A percentile compares a stretch with the other conserved stretches of the same genome.
These are phyloP conservation scores for Malacoraja senta DNA, from an alignment of 2,797 vertebrate genomes.

Conservation along the genomic window DNA sequence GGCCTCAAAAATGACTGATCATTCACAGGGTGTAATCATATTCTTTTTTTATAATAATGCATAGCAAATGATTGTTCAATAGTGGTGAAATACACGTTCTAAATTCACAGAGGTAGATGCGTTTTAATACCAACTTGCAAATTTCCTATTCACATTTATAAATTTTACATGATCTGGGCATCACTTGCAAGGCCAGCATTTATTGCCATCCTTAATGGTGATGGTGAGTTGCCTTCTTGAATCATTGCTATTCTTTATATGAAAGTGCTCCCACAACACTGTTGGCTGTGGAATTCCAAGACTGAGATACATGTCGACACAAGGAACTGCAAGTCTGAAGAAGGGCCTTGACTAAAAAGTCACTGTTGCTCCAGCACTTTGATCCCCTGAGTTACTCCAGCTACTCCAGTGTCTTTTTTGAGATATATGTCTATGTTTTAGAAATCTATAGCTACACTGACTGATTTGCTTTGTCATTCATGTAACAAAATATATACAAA, in stretches of 20 bases:
- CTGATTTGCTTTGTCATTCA: slow-evolving; percentile 25
- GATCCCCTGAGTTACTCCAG: too few relatives aligned
- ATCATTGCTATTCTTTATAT: too few relatives aligned
- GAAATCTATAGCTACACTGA: background rate
- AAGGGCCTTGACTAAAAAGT: too few relatives aligned
- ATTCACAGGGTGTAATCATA: background rate
- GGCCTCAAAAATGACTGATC: background rate
- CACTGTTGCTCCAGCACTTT: too few relatives aligned
- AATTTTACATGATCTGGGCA: too few relatives aligned
- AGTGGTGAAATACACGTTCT: background rate
- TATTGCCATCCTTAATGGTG: too few relatives aligned
- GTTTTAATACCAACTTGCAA: background rate
- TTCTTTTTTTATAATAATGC: background rate
- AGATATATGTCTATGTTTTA: background rate
- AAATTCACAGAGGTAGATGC: background rate
- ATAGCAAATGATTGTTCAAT: background rate
- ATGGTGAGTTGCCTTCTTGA: too few relatives aligned
- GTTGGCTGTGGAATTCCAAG: too few relatives aligned
- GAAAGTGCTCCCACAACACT: background rate
- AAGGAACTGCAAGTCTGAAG: too few relatives aligned
- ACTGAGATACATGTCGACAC: too few relatives aligned
- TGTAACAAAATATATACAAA: slow-evolving; percentile 23
- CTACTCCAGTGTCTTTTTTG: too few relatives aligned
- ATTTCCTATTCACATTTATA: background rate
- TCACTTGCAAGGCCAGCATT: too few relatives aligned